Percentiles rank a stretch among this genome's conserved stretches.
phyloP scores from a whole-genome alignment of 2,797 vertebrate genomes.

The Apogon hyalosoma region DNA sequence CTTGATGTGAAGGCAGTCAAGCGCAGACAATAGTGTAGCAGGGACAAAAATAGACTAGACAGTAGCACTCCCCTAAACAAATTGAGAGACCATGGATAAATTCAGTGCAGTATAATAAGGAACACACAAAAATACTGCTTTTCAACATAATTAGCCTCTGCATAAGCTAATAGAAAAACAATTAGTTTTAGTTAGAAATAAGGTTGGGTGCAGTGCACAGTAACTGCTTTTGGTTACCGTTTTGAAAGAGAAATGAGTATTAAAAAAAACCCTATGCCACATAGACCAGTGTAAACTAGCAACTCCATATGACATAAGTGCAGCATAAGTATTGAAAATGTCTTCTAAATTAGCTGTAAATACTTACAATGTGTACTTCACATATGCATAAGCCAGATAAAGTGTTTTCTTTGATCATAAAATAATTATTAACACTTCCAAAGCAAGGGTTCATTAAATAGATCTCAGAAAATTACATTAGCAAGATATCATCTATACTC shows the following conservation, averaged over 20 bases:
- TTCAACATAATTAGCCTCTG: constrained; percentile 58
- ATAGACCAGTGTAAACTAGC: neutral
- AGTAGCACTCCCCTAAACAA: constrained; percentile 66
- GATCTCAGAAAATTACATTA: no score
- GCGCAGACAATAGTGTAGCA: constrained; percentile 75
- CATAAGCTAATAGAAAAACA: constrained; percentile 45
- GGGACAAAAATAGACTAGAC: constrained; percentile 80
- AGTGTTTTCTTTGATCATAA: no score
- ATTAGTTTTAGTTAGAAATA: constrained; percentile 57
- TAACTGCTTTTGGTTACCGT: constrained; percentile 47
- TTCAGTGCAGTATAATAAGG: constrained; percentile 46
- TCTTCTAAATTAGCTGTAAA: no score
- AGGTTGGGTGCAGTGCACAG: constrained; percentile 32
- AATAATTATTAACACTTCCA: no score
- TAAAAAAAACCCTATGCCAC: constrained; percentile 13
- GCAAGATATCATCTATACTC: no score
- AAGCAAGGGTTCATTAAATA: no score
- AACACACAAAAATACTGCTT: constrained; percentile 48
- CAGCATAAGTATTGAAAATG: no score
- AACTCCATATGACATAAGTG: no score
- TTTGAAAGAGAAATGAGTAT: constrained; percentile 21
- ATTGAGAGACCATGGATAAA: constrained; percentile 65
- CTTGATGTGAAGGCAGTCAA: constrained; percentile 80
- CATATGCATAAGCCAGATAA: no score
- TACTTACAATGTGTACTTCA: no score